Evolutionary conservation across 1,140 invertebrate species (phyloP), one percentile per base, ranked within the genome.

Genomic region (Scaptodrosophila lebanonensis): DNA sequence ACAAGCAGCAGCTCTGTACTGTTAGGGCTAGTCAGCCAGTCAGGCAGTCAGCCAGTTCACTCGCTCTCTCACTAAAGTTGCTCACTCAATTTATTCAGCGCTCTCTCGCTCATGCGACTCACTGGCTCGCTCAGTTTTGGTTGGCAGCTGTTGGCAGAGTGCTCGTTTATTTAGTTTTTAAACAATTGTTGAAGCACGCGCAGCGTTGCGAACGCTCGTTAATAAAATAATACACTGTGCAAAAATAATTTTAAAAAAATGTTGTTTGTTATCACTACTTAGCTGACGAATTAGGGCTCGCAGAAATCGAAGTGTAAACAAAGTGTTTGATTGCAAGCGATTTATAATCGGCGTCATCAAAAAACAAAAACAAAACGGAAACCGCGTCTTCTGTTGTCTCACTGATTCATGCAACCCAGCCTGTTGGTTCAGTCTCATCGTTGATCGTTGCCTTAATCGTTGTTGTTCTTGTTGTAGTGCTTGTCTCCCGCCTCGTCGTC

Each of bases 181-280:
- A 77, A 70, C 30, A 69, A 76, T 63, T 76, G 72, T 63, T 56
- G 68, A 65, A 70, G 38, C 73, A 73, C 75, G 66, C 54, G 62
- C 60, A 66, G 35, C 38, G 44, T 56, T 42, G 58, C 38, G 51
- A 56, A 29, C 43, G 52, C 45, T 52, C 39, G 40, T 11, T 48
- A 44, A 57, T 50, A n/a, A 40, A 32, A 54, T 38, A 51, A 35
- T 40, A 29, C 30, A 45, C 18, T n/a, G 39, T 59, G 44, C 32
- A 45, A 47, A 47, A 30, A 44, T 36, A 33, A 43, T 36, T 35
- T 29, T 33, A 33, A 57, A 57, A 32, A 57, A 29, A 49, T 50
- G 30, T 25, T 66, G 58, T 47, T 50, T 44, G 43, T 67, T 56
- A 30, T 67, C 8, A 39, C 17, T 51, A 13, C 38, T 43, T 18